Evolutionary conservation across 2,888 invertebrate species (phyloP).

Genomic region (Tipula confusa): DNA sequence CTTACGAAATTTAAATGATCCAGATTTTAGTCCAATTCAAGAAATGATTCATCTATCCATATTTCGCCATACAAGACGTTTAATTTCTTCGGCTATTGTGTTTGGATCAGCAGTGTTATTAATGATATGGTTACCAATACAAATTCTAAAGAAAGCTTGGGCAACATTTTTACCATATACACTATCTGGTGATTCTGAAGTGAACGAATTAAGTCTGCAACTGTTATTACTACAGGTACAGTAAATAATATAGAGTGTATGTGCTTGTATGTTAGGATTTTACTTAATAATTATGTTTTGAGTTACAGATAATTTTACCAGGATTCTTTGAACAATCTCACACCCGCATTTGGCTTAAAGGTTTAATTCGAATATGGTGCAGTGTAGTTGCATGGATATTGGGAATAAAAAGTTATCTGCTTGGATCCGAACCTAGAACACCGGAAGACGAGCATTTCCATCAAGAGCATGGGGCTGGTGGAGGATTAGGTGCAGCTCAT

Average conservation of each 20-base stretch:
- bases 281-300: background rate
- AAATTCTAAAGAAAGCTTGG: slow-evolving; percentile 72
- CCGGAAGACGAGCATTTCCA: slow-evolving; percentile 42
- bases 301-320: slow-evolving; percentile 76
- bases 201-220: slow-evolving; percentile 92
- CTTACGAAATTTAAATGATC: slow-evolving; percentile 94
- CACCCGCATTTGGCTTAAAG: slow-evolving; percentile 90
- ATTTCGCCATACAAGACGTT: slow-evolving; percentile 79
- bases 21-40: slow-evolving; percentile 98
- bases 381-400: slow-evolving; percentile 75
- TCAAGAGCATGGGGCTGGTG: slow-evolving; percentile 46
- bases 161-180: slow-evolving; percentile 94
- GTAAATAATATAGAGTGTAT: slow-evolving; percentile 21
- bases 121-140: slow-evolving; percentile 93
- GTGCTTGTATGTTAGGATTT: too few species aligned
- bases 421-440: slow-evolving; percentile 62
- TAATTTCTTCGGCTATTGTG: slow-evolving; percentile 89
- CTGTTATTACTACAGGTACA: slow-evolving; percentile 76
- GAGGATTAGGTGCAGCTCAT: slow-evolving; percentile 73
- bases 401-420: slow-evolving; percentile 82
- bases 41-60: slow-evolving; percentile 98
- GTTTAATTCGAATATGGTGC: slow-evolving; percentile 84
- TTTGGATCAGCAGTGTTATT: slow-evolving; percentile 94
- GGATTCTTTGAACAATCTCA: slow-evolving; percentile 95
- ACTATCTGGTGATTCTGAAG: slow-evolving; percentile 80